Evolutionary conservation across 2,113 vertebrate species (phyloP).

Genomic region (Spilogale gracilis): DNA sequence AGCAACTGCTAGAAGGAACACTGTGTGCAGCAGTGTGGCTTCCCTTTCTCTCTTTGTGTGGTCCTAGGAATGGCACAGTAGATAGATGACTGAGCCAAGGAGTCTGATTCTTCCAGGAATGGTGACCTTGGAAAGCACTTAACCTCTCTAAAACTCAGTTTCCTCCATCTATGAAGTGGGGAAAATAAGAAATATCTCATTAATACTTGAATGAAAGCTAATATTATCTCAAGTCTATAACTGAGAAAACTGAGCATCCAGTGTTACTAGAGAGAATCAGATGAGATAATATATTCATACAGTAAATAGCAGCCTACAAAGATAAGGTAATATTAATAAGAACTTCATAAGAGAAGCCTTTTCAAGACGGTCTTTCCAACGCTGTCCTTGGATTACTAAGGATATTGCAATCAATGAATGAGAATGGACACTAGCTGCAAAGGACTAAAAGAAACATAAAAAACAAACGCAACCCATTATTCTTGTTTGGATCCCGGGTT

Average conservation of each 20-base stretch:
- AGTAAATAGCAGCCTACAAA: not conserved
- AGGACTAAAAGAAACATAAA: not conserved
- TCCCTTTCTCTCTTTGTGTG: not conserved
- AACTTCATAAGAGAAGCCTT: not conserved
- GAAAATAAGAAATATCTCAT: not conserved
- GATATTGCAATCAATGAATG: not conserved
- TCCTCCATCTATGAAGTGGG: not conserved
- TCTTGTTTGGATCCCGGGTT: not conserved
- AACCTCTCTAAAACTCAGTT: not conserved
- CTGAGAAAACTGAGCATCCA: not conserved
- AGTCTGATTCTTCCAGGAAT: not conserved
- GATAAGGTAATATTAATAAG: not conserved
- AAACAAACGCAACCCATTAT: not conserved
- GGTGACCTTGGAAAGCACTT: not conserved
- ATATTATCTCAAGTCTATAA: not conserved
- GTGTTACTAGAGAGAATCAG: not conserved
- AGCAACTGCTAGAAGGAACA: not conserved
- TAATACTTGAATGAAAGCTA: not conserved
- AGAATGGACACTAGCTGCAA: not conserved
- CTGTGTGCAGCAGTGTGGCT: accelerated
- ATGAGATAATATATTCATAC: not conserved
- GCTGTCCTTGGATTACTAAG: no score
- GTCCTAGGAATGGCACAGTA: not conserved
- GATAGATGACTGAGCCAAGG: not conserved
- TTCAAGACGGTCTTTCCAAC: not conserved